Conservation (phyloP, 1,140 invertebrate genomes). For the Tetramorium simillimum region DNA sequence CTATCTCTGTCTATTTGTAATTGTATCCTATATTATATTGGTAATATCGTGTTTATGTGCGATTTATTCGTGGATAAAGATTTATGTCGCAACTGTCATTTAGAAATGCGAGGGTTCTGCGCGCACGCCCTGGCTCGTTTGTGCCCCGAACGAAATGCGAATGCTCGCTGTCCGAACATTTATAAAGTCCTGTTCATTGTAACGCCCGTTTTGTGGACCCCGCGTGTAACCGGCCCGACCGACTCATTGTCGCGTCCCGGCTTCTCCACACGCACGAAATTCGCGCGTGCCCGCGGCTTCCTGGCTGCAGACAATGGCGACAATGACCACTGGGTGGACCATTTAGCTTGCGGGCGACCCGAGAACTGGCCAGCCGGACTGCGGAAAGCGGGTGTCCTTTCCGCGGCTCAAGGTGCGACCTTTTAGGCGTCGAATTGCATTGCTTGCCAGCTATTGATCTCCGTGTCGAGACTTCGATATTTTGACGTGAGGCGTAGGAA, state of each 20-base stretch:
- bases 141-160: neutral
- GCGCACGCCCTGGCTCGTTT: neutral
- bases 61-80: neutral
- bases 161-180: constrained; percentile 25
- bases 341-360: constrained; percentile 72
- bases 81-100: neutral
- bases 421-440: constrained; percentile 28
- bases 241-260: constrained; percentile 63
- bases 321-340: constrained; percentile 72
- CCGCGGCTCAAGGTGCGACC: constrained; percentile 59
- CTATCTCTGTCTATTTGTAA: neutral
- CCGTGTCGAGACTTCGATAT: constrained; percentile 6
- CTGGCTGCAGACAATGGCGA: constrained; percentile 73
- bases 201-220: constrained; percentile 76
- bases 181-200: constrained; percentile 73
- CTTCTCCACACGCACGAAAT: constrained; percentile 14
- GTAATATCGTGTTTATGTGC: neutral
- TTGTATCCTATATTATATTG: neutral
- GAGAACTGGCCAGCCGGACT: constrained; percentile 41
- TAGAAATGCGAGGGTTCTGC: neutral
- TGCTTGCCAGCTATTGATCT: constrained; percentile 11
- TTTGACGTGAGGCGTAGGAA: neutral
- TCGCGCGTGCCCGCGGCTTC: constrained; percentile 68
- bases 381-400: constrained; percentile 54
- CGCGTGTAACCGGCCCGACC: constrained; percentile 78